Percentiles rank a stretch among this genome's conserved stretches.
These are phyloP conservation scores for Trichechus manatus DNA, from an alignment of 2,113 vertebrate species.

Conservation along the genomic window DNA sequence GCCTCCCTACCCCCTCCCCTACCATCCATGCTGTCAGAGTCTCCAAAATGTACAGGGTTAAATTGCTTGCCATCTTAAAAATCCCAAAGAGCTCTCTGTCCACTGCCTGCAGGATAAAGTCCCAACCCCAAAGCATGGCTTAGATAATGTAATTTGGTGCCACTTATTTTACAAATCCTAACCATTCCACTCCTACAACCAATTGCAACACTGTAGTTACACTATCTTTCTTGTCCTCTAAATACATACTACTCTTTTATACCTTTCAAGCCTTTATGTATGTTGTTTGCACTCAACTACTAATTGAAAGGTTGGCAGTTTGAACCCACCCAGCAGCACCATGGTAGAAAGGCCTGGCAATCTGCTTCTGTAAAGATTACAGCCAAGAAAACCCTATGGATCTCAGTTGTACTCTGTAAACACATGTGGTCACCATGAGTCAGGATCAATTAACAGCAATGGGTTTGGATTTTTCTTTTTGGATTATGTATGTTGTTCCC, in stretches of 20 bases:
- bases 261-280: neutral
- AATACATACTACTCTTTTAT: neutral
- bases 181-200: neutral
- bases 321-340: no score
- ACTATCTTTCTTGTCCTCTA: neutral
- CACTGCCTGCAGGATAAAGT: neutral
- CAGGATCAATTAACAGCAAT: no score
- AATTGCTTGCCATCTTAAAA: neutral
- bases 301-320: no score
- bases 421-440: no score
- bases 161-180: neutral
- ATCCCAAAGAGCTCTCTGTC: neutral
- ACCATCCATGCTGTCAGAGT: neutral
- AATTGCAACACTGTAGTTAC: neutral
- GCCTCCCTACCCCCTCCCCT: neutral
- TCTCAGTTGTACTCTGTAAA: no score
- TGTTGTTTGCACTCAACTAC: no score
- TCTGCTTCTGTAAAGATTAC: no score
- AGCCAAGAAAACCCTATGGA: no score
- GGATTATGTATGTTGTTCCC: no score
- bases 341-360: no score
- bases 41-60: neutral
- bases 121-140: neutral
- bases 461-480: no score
- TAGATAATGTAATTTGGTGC: neutral